A percentile compares a stretch with the other conserved stretches of the same genome.
These are phyloP conservation scores for Tichodroma muraria DNA, from an alignment of 2,113 vertebrate genomes.

Conservation along the genomic window DNA sequence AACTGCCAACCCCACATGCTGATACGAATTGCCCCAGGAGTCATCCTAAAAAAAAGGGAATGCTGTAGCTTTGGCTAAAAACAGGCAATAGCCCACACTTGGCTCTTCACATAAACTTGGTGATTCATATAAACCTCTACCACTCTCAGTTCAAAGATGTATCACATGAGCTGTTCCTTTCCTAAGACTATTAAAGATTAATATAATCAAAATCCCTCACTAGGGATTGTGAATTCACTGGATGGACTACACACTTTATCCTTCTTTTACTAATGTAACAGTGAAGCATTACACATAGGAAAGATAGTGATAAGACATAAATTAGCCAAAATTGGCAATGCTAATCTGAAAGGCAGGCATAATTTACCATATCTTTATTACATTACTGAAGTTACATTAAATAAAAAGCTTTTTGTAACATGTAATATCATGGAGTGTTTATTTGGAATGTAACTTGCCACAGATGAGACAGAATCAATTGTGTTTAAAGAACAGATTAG, in stretches of 20 bases:
- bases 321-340: not conserved
- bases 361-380: not conserved
- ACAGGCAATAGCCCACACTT: not conserved
- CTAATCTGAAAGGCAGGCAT: not conserved
- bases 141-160: not conserved
- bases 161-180: not conserved
- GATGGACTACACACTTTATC: not conserved
- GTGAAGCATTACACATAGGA: not conserved
- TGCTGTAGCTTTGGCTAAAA: not conserved
- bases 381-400: not conserved
- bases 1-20: not conserved
- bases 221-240: not conserved
- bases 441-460: not conserved
- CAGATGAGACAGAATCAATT: not conserved
- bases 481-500: constrained; percentile 8
- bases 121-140: not conserved
- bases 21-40: not conserved
- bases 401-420: not conserved
- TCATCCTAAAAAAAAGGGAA: not conserved
- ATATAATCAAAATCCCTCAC: not conserved
- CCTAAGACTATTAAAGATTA: not conserved
- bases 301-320: not conserved
- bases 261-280: not conserved
- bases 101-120: no score
- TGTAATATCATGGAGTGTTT: not conserved